Evolutionary conservation across 1,140 invertebrate genomes (phyloP), one percentile per base, ranked within the genome.

Genomic region (Stenopsyche tienmushanensis): DNA sequence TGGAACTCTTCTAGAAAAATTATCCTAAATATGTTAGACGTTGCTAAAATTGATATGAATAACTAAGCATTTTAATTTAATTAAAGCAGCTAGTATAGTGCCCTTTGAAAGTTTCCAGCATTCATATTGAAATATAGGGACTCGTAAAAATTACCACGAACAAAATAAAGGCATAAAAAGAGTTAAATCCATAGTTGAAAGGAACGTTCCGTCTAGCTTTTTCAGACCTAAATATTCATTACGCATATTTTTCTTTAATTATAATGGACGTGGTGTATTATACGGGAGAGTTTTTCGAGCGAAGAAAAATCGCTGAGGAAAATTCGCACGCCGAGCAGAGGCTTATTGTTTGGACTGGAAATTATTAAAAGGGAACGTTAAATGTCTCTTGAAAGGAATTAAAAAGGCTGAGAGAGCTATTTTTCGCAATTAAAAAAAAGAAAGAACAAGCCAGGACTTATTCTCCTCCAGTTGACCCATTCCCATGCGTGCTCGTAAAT

Each of bases 211-310:
- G n/a, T n/a, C n/a, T n/a, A n/a, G n/a, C n/a, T n/a, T n/a, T n/a
- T n/a, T n/a, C n/a, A n/a, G n/a, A n/a, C n/a, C 23, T 55, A 55
- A 55, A 55, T 55, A 55, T 55, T 55, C 24, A 25, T 25, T 26
- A 55, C 52, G 29, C 52, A 25, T 55, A 55, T 55, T 55, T 55
- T 25, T n/a, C n/a, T 55, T 55, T 55, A 55, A 55, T 55, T 55
- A 17, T 25, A 15, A 39, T 34, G 39, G 26, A 10, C 50, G 50
- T 25, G 25, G 21, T 15, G 52, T 15, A 55, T 34, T 34, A n/a
- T n/a, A n/a, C 24, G 24, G 20, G 15, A 21, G 21, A 23, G 49
- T 25, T 55, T 39, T 55, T 15, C 50, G 47, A 2, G 50, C 25
- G 52, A 34, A 34, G 25, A 34, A 55, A 55, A 55, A 55, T 55